Base-by-base conservation (phyloP, 2,888 invertebrate genomes). In the Steinernema scapterisci region DNA sequence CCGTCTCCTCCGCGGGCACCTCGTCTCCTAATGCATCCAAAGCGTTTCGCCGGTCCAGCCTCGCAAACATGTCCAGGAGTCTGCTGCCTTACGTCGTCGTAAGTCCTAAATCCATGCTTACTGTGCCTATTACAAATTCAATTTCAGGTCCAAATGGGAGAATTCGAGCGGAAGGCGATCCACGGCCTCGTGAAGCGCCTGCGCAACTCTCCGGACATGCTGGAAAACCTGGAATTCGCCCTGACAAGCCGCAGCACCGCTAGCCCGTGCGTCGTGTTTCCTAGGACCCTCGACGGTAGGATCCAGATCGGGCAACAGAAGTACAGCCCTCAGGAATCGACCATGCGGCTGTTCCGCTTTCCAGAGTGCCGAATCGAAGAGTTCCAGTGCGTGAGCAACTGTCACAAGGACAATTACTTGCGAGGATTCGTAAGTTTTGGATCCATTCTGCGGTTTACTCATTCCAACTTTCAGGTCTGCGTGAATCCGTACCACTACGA, bases 401-500 rank as follows among this genome's bases (percentile, higher is more conserved):
- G 52, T 21, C 5, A 52, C 21, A 7, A 23, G 52, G 11, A n/a
- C 11, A 23, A 23, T 3, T 21, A 19, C 21, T 2, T 6, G 21
- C 21, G 21, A 21, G 11, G 23, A 52, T 21, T 19, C 21, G 52
- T 52, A 52, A 1, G 52, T 52, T 52, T 21, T 5, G 1, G 6
- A 3, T 52, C 21, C n/a, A 16, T 52, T 23, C 52, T 52, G n/a
- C 9, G 5, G 21, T 23, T 2, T n/a, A 21, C 7, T 23, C 9
- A 38, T 38, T 38, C 9, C 38, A 3, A 23, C 21, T 23, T 52
- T 3, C 19, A 52, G 52, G 52, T 52, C 23, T 52, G 52, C 23
- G 52, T 52, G 3, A 52, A 52, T 23, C 52, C 52, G 5, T 52
- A 52, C 23, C 52, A 52, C 23, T 52, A 52, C 23, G 52, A 52